Percentiles rank a stretch among this genome's conserved stretches.
These are phyloP conservation scores for Heterocephalus glaber DNA, from an alignment of 2,113 vertebrate species.

Conservation along the genomic window DNA sequence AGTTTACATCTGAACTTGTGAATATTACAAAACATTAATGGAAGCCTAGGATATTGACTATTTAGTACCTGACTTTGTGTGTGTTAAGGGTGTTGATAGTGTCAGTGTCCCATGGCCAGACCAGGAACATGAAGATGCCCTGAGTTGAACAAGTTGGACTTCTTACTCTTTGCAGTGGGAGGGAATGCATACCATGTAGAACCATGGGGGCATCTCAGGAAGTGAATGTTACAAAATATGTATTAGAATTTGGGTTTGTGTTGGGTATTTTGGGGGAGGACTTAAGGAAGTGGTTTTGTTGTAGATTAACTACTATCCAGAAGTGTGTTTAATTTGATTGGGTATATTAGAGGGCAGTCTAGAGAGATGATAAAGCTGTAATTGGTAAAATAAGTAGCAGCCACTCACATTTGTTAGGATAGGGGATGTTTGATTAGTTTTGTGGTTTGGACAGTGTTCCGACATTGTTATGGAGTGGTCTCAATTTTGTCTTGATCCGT, in stretches of 20 bases:
- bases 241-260: neutral
- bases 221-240: neutral
- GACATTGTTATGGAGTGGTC: neutral
- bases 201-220: neutral
- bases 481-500: too few relatives aligned
- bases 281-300: conserved; percentile 5
- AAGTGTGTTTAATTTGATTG: neutral
- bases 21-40: conserved; percentile 18
- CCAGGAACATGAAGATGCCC: neutral
- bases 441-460: conserved; percentile 18
- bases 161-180: neutral
- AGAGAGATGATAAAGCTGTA: neutral
- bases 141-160: neutral
- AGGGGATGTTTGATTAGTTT: conserved; percentile 1
- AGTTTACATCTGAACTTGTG: neutral
- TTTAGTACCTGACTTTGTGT: neutral
- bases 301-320: conserved; percentile 33
- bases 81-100: neutral
- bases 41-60: neutral
- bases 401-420: neutral
- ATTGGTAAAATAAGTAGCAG: neutral
- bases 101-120: neutral
- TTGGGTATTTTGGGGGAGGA: neutral
- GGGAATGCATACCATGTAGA: neutral
- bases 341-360: neutral